Evolutionary conservation across 1,140 invertebrate species (phyloP), one percentile per base, ranked within the genome.

Genomic region (Mizuhopecten yessoensis): DNA sequence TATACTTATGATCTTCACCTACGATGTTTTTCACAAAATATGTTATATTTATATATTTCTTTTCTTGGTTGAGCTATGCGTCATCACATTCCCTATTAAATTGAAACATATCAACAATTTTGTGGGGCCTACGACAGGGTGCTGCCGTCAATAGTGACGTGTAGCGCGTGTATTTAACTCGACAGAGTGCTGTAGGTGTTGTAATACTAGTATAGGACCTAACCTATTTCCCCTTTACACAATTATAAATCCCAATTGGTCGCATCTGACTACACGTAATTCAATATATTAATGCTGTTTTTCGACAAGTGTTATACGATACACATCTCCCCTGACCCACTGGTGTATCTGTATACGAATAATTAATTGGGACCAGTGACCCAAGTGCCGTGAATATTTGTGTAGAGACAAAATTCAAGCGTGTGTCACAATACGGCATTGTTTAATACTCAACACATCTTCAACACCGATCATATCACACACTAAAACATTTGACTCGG

Each of bases 401-500:
- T 75, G 57, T 29, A 75, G 57, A 75, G 23, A 75, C 57, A 75
- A 29, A 29, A 75, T 75, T 5, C n/a, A 29, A 75, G n/a, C 57
- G 17, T 75, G n/a, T 29, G 29, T 75, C n/a, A 75, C 23, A 75
- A 75, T 75, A 75, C 23, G 9, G 1, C n/a, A 29, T 75, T 75
- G 57, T 75, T 75, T 75, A 0, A n/a, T 75, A 75, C 57, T 75
- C 57, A 75, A 75, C 57, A 75, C 57, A 75, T 75, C 57, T n/a
- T 75, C 42, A 75, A 75, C 57, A 75, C 20, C 23, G 57, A 75
- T 75, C 3, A n/a, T 75, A 75, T 75, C 57, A 29, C 57, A 17
- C 11, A 29, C n/a, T 39, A 7, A 75, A 75, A 75, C n/a, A 13
- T 75, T 29, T 29, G 57, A 75, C 57, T 29, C 57, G 57, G 23